phyloP scores from a whole-genome alignment of 92 coral and sea anemone species.

The Epizoanthus illoricatus region DNA sequence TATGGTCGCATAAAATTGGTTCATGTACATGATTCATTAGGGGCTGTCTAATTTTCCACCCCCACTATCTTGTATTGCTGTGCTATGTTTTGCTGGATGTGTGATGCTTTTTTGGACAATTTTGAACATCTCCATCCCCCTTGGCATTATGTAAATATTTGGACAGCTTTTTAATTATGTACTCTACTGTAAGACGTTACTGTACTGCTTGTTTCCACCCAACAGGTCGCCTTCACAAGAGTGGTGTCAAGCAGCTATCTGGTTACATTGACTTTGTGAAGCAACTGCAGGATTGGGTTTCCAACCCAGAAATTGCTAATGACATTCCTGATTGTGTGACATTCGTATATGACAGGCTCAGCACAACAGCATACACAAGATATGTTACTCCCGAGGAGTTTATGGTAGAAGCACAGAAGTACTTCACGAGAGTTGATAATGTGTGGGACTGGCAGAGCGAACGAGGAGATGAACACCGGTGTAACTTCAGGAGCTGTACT shows the following conservation, averaged over 20 bases:
- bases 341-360: constrained; percentile 56
- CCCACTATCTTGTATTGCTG: too few relatives aligned
- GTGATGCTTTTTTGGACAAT: too few relatives aligned
- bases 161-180: too few relatives aligned
- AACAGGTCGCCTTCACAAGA: constrained; percentile 69
- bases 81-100: too few relatives aligned
- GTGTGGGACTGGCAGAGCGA: constrained; percentile 79
- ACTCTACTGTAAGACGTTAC: too few relatives aligned
- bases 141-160: too few relatives aligned
- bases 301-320: constrained; percentile 48
- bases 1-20: too few relatives aligned
- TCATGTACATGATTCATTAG: too few relatives aligned
- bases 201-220: not conserved
- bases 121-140: too few relatives aligned
- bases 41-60: too few relatives aligned
- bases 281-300: constrained; percentile 48
- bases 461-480: constrained; percentile 47
- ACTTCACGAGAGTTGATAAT: constrained; percentile 55
- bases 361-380: constrained; percentile 47
- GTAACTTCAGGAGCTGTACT: constrained; percentile 50
- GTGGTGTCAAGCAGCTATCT: constrained; percentile 67
- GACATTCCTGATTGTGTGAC: constrained; percentile 64
- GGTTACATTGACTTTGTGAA: constrained; percentile 61
- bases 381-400: constrained; percentile 58
- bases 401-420: constrained; percentile 53